phyloP scores from a whole-genome alignment of 92 coral and sea anemone species.

The Umimayanthus kanabou region DNA sequence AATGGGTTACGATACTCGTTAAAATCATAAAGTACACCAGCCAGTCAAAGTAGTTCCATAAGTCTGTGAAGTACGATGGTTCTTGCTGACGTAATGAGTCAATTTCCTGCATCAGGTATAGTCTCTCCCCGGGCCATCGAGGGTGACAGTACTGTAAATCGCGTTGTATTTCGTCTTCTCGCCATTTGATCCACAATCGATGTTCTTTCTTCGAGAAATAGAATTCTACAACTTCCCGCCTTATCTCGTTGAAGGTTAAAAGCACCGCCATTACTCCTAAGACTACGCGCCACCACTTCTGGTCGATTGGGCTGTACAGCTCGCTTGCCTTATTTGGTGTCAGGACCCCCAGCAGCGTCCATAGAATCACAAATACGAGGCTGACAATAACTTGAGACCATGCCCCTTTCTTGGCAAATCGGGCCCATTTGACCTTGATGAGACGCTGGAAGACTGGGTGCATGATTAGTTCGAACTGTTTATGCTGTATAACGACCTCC shows the following conservation, averaged over 20 bases:
- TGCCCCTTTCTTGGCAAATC: constrained; percentile 87
- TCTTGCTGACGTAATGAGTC: constrained; percentile 69
- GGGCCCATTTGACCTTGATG: constrained; percentile 90
- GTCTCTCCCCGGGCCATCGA: constrained; percentile 97
- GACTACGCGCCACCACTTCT: constrained; percentile 87
- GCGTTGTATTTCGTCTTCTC: constrained; percentile 76
- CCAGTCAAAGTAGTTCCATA: constrained; percentile 97
- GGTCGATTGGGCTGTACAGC: constrained; percentile 62
- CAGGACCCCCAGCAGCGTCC: constrained; percentile 92
- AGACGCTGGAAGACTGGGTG: constrained; percentile 96
- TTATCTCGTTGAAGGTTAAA: constrained; percentile 79
- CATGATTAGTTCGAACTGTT: constrained; percentile 96
- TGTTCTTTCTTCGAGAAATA: constrained; percentile 84
- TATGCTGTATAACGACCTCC: constrained; percentile 84
- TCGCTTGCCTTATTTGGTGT: constrained; percentile 63
- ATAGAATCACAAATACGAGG: constrained; percentile 75
- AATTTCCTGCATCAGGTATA: constrained; percentile 90
- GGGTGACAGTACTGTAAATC: constrained; percentile 94
- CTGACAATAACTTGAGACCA: constrained; percentile 82
- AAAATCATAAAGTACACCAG: constrained; percentile 70
- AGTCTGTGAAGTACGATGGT: constrained; percentile 83
- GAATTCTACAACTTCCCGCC: constrained; percentile 73
- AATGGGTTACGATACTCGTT: constrained; percentile 69
- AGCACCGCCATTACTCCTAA: constrained; percentile 67
- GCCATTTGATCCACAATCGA: constrained; percentile 86